Conservation (phyloP, 2,797 vertebrate species). For the Tachyglossus aculeatus region DNA sequence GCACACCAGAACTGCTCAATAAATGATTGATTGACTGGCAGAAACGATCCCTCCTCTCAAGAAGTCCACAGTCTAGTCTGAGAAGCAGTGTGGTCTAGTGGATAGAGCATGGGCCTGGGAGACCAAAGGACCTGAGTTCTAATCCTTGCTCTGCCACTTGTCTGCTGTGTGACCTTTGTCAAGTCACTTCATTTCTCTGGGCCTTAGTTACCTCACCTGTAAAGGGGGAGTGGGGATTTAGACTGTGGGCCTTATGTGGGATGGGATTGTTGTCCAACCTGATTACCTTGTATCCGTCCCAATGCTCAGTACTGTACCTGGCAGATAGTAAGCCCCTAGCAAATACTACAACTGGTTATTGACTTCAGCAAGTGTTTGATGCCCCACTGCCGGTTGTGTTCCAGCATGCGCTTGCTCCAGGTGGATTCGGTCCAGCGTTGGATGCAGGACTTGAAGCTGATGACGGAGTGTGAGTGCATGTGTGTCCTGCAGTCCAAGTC, state of each 20-base stretch:
- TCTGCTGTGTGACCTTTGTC: neutral
- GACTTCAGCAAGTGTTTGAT: no score
- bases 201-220: neutral
- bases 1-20: no score
- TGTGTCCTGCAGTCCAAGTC: conserved; percentile 96
- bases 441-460: conserved; percentile 96
- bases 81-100: neutral
- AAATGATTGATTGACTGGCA: no score
- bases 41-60: no score
- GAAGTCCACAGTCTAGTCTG: neutral
- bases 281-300: no score
- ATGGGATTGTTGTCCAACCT: no score
- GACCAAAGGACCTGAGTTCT: neutral
- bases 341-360: no score
- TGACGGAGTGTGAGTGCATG: conserved; percentile 99
- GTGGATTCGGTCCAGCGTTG: conserved; percentile 95
- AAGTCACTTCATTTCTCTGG: neutral
- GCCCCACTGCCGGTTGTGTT: conserved; percentile 2
- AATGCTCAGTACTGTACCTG: no score
- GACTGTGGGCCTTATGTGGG: no score
- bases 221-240: no score
- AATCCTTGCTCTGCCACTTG: neutral
- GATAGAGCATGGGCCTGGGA: neutral
- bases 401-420: conserved; percentile 86
- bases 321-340: no score